These are phyloP conservation scores for Drosophila bocqueti DNA, from an alignment of 1,140 invertebrate genomes.

Conservation along the genomic window DNA sequence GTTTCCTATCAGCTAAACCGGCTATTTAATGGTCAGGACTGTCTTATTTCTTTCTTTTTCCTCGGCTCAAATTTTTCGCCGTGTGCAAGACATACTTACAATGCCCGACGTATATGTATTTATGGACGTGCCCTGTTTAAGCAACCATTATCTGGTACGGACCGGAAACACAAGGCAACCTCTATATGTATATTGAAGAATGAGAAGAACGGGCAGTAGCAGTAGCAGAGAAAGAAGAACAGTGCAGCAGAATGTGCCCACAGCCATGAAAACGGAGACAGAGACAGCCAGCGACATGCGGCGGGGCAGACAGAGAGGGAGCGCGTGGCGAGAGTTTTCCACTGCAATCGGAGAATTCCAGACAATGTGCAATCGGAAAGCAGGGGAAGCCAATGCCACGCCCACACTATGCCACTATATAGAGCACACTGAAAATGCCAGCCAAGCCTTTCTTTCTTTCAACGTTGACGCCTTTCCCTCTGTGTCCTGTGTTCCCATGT, in stretches of 20 bases:
- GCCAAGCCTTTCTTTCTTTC: slow-evolving; percentile 50
- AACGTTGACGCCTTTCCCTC: slow-evolving; percentile 36
- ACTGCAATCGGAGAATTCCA: slow-evolving; percentile 45
- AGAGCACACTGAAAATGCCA: slow-evolving; percentile 38
- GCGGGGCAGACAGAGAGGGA: not conserved
- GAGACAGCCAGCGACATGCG: not conserved
- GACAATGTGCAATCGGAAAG: slow-evolving; percentile 52
- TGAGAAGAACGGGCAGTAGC: slow-evolving; percentile 19
- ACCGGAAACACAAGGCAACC: slow-evolving; percentile 77
- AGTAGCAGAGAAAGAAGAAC: slow-evolving; percentile 3
- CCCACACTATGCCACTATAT: slow-evolving; percentile 24
- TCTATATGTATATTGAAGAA: slow-evolving; percentile 63
- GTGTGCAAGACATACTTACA: slow-evolving; percentile 32
- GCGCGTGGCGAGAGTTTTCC: slow-evolving; percentile 23
- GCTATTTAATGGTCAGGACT: not conserved
- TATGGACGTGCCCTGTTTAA: slow-evolving; percentile 66
- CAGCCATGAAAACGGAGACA: slow-evolving; percentile 21
- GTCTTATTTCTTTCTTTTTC: not conserved
- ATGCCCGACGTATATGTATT: slow-evolving; percentile 18
- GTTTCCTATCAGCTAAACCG: not conserved
- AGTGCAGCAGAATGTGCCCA: slow-evolving; percentile 57
- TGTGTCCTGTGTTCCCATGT: slow-evolving; percentile 13
- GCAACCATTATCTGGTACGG: slow-evolving; percentile 76
- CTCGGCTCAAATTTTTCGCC: not conserved
- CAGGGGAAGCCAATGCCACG: slow-evolving; percentile 41